phyloP scores from a whole-genome alignment of 2,113 vertebrate species.

The Epinephelus lanceolatus region DNA sequence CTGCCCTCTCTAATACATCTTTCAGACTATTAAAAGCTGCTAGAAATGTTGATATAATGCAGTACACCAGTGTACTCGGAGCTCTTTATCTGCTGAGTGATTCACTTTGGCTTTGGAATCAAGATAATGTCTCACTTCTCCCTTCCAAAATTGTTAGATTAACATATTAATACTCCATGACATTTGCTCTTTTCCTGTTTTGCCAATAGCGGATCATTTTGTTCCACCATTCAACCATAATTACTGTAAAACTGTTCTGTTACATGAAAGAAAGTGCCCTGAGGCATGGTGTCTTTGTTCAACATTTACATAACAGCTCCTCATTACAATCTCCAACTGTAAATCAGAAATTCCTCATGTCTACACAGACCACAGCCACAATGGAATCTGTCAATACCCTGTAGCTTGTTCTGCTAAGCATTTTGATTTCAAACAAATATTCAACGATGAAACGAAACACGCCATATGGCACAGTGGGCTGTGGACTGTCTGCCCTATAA shows the following conservation, averaged over 20 bases:
- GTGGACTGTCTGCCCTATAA: not conserved
- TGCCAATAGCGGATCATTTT: constrained; percentile 50
- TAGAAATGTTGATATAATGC: constrained; percentile 2
- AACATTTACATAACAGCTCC: constrained; percentile 63
- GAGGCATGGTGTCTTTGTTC: constrained; percentile 58
- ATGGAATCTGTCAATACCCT: constrained; percentile 28
- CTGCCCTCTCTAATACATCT: not conserved
- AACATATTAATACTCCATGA: constrained; percentile 45
- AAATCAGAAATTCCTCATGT: constrained; percentile 40
- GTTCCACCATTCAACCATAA: constrained; percentile 32
- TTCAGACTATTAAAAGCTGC: constrained; percentile 9
- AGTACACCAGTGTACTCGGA: not conserved
- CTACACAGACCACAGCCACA: constrained; percentile 19
- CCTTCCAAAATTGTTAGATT: constrained; percentile 16
- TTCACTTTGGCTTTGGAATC: constrained; percentile 31
- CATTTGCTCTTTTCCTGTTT: constrained; percentile 49
- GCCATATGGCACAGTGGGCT: constrained; percentile 34
- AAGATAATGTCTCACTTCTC: constrained; percentile 15
- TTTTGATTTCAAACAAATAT: constrained; percentile 45
- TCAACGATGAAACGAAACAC: constrained; percentile 25
- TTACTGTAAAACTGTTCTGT: constrained; percentile 39
- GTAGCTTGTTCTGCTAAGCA: constrained; percentile 17
- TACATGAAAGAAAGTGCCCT: constrained; percentile 58
- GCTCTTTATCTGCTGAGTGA: constrained; percentile 4
- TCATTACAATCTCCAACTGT: constrained; percentile 54